A percentile compares a stretch with the other conserved stretches of the same genome.
Conservation (phyloP, 2,888 invertebrate genomes). For the Agrypnus murinus region DNA sequence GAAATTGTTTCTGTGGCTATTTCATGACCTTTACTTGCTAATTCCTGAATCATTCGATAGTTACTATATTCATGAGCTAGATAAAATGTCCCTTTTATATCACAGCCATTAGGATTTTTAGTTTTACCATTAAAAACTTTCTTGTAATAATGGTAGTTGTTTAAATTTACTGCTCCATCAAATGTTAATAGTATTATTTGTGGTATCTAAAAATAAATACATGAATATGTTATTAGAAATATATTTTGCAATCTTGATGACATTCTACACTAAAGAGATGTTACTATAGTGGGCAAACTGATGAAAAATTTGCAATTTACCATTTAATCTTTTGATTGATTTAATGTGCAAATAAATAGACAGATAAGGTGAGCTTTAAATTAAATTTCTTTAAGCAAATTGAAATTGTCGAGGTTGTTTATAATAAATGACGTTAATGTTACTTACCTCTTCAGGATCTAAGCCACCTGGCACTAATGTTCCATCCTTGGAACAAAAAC, state of each 20-base stretch:
- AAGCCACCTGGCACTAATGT: constrained; percentile 90
- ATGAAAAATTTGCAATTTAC: no score
- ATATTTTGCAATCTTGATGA: no score
- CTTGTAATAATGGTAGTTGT: constrained; percentile 91
- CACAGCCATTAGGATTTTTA: constrained; percentile 92
- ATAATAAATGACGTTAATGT: no score
- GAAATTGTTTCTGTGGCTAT: constrained; percentile 82
- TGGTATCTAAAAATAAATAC: constrained; percentile 80
- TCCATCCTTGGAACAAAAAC: constrained; percentile 94
- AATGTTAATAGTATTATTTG: constrained; percentile 95
- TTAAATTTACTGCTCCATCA: constrained; percentile 94
- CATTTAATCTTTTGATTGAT: not conserved
- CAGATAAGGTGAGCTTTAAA: not conserved
- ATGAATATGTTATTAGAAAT: not conserved
- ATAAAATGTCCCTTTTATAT: constrained; percentile 94
- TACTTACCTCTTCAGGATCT: constrained; percentile 85
- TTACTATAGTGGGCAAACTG: no score
- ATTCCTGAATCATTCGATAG: constrained; percentile 92
- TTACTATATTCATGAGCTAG: constrained; percentile 94
- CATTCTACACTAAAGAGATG: no score
- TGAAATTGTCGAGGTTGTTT: no score
- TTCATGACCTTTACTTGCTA: constrained; percentile 93
- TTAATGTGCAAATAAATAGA: no score
- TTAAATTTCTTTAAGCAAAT: no score
- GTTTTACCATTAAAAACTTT: constrained; percentile 88